A percentile compares a stretch with the other conserved stretches of the same genome.
These are phyloP conservation scores for Sphecodes monilicornis DNA, from an alignment of 2,888 invertebrate species.

Conservation along the genomic window DNA sequence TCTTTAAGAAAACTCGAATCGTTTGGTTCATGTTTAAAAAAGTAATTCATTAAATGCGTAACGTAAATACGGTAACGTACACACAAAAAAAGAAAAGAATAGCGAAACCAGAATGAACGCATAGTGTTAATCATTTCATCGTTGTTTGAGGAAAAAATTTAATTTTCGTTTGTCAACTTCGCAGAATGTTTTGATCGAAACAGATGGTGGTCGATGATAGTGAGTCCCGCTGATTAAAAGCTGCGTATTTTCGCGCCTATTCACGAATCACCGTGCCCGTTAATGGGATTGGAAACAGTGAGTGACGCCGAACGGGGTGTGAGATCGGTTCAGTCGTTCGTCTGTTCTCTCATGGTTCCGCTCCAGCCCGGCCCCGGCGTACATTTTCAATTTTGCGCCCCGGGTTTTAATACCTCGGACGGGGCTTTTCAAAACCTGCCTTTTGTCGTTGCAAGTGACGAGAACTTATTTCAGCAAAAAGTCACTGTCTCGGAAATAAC, in stretches of 20 bases:
- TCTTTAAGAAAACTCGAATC: no score
- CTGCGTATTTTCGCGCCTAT: constrained; percentile 71
- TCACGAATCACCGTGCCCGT: constrained; percentile 70
- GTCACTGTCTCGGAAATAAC: constrained; percentile 47
- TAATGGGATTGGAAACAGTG: constrained; percentile 76
- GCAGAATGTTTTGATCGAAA: constrained; percentile 63
- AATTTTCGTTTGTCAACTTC: constrained; percentile 56
- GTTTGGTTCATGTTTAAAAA: no score
- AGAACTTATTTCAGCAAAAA: constrained; percentile 66
- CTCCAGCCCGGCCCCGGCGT: constrained; percentile 36
- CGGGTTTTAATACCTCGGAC: constrained; percentile 65
- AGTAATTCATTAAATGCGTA: no score
- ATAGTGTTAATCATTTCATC: background rate
- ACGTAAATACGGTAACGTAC: background rate
- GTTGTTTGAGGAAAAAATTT: constrained; percentile 11
- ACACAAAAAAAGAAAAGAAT: background rate
- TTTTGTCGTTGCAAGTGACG: constrained; percentile 66
- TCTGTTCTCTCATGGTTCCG: constrained; percentile 54
- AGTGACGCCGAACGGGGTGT: constrained; percentile 68
- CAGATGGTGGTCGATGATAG: constrained; percentile 70
- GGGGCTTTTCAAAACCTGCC: constrained; percentile 63
- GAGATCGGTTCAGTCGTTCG: constrained; percentile 66
- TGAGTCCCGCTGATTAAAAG: constrained; percentile 75
- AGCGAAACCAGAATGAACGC: background rate
- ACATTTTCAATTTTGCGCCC: constrained; percentile 69